Conservation (phyloP, 2,888 invertebrate genomes). For the Pachymerium ferrugineum region DNA sequence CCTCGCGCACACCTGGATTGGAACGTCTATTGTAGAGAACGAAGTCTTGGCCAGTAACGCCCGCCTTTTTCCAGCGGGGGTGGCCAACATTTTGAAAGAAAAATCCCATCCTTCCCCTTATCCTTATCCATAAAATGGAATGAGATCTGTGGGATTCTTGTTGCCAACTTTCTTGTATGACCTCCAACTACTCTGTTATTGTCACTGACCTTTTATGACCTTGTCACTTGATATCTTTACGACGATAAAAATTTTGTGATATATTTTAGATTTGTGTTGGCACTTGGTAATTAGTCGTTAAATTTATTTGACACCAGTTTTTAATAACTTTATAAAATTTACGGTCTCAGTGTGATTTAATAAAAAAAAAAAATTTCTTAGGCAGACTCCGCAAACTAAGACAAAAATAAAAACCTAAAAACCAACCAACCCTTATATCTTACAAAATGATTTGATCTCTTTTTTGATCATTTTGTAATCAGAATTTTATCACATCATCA, state of each 20-base stretch:
- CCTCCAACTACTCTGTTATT: constrained; percentile 16
- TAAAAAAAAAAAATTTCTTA: too few species aligned
- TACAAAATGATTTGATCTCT: too few species aligned
- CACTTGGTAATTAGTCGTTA: not conserved
- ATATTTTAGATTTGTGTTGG: not conserved
- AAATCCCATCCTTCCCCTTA: not conserved
- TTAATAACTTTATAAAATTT: too few species aligned
- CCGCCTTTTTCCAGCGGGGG: constrained; percentile 24
- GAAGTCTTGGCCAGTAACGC: not conserved
- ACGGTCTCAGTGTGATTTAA: too few species aligned
- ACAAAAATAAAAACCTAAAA: too few species aligned
- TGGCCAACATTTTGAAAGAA: not conserved
- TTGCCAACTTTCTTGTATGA: constrained; percentile 8
- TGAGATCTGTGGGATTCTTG: constrained; percentile 8
- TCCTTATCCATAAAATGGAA: constrained; percentile 8
- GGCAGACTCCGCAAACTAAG: too few species aligned
- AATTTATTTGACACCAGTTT: too few species aligned
- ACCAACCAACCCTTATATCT: too few species aligned
- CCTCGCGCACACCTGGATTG: constrained; percentile 5
- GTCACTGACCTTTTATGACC: constrained; percentile 16
- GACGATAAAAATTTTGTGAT: not conserved
- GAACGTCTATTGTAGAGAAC: constrained; percentile 1
- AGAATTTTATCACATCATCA: too few species aligned
- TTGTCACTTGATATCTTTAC: not conserved
- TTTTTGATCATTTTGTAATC: too few species aligned